phyloP scores from a whole-genome alignment of 1,140 invertebrate genomes.

The Brachionus paranguensis region DNA sequence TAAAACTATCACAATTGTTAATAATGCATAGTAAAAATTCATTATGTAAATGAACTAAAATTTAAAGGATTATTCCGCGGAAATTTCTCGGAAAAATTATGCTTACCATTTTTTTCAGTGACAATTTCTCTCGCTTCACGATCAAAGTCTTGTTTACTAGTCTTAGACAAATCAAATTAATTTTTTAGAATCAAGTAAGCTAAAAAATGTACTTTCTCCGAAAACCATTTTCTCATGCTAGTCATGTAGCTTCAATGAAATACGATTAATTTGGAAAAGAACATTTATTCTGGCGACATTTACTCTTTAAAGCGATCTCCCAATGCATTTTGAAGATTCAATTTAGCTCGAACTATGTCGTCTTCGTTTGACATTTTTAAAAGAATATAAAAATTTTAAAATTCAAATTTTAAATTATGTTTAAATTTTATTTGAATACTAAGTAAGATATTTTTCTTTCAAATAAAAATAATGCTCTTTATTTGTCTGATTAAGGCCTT shows the following conservation, averaged over 20 bases:
- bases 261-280: background rate
- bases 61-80: background rate
- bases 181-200: too few species aligned
- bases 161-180: background rate
- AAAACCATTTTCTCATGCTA: conserved; percentile 37
- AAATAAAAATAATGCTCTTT: background rate
- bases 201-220: background rate
- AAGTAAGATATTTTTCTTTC: too few species aligned
- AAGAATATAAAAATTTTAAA: background rate
- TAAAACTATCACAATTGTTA: conserved; percentile 25
- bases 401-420: conserved; percentile 14
- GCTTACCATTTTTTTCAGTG: background rate
- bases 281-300: background rate
- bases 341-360: conserved; percentile 11
- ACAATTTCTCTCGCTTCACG: conserved; percentile 7
- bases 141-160: conserved; percentile 5
- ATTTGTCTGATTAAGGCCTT: background rate
- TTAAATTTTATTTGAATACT: background rate
- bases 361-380: conserved; percentile 16
- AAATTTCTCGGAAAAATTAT: background rate
- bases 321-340: conserved; percentile 9
- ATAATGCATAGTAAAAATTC: conserved; percentile 15
- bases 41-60: conserved; percentile 20
- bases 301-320: conserved; percentile 21
- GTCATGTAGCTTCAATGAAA: background rate